Evolutionary conservation across 2,797 vertebrate species (phyloP).

Genomic region (Brotula barbata): DNA sequence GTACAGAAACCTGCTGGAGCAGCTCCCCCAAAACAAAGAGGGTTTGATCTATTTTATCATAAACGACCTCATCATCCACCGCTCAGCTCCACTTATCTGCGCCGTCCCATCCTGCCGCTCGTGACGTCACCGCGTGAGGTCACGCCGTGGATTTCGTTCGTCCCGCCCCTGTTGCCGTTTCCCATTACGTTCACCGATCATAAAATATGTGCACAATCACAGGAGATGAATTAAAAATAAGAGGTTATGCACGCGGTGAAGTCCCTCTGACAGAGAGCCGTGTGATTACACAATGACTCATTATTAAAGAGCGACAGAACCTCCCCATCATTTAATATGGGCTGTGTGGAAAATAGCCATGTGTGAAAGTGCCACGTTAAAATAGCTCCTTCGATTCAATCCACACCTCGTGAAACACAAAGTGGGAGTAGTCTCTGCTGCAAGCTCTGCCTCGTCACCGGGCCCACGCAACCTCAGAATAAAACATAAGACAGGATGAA

Average conservation of each 20-base stretch:
- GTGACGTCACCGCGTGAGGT: conserved; percentile 11
- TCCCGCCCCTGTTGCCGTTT: neutral
- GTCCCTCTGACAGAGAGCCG: conserved; percentile 27
- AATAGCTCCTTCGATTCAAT: conserved; percentile 21
- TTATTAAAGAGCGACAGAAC: conserved; percentile 10
- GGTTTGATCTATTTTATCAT: neutral
- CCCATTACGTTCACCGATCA: no score
- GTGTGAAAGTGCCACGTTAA: conserved; percentile 16
- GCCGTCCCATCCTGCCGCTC: neutral
- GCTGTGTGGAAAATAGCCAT: conserved; percentile 16
- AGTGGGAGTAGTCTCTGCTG: conserved; percentile 46
- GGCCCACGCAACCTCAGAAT: conserved; percentile 29
- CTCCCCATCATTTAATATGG: conserved; percentile 21
- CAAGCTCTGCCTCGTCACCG: conserved; percentile 50
- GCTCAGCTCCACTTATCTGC: neutral
- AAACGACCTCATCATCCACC: neutral
- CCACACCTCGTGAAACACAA: conserved; percentile 35
- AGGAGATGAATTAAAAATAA: no score
- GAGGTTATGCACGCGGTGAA: conserved; percentile 18
- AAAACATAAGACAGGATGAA: neutral
- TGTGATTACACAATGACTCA: conserved; percentile 33
- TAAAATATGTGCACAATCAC: no score
- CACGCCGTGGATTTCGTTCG: neutral
- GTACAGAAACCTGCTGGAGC: conserved; percentile 26
- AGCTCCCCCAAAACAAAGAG: neutral